Evolutionary conservation across 2,113 vertebrate genomes (phyloP), one percentile per base, ranked within the genome.

Genomic region (Xiphophorus maculatus): DNA sequence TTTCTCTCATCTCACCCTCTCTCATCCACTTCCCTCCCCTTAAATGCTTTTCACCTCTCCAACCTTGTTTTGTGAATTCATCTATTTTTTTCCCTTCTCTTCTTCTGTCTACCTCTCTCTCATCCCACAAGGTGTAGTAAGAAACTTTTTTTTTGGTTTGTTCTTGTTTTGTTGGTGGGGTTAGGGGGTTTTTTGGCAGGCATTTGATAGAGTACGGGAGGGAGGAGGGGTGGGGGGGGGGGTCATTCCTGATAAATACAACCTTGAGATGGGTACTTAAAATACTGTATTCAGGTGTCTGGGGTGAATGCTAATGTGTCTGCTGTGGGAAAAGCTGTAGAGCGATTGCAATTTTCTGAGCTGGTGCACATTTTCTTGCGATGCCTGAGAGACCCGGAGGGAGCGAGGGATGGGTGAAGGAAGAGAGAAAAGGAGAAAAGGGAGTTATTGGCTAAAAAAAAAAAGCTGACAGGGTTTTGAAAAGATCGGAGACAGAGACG

Each of bases 301-400:
- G 93, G 96, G 76, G 51, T 92, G 90, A 95, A 98, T 96, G 96
- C 96, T 97, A 97, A 98, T 97, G 96, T 96, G 89, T 96, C 96
- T 96, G 93, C 96, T 95, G 95, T 94, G 94, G 95, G 95, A 40
- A 95, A 95, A 91, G 91, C 94, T 91, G 93, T 93, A 95, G 95
- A 95, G 94, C 96, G 96, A 96, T 96, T 96, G 94, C 95, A 95
- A 97, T 97, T 97, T 96, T 96, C 94, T 94, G 95, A 95, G 95
- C 95, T 90, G 91, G 93, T 96, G 95, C 95, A 95, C 94, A 93
- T 95, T 94, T 96, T 96, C 82, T 91, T 82, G 69, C 85, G 82
- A 76, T 74, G 79, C 28, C 62, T 81, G 92, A 81, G 51, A 81
- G 76, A 92, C 93, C 89, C 87, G 84, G 88, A 92, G 87, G 86